These are phyloP conservation scores for Drosophila neonasuta DNA, from an alignment of 2,888 invertebrate species.

Conservation along the genomic window DNA sequence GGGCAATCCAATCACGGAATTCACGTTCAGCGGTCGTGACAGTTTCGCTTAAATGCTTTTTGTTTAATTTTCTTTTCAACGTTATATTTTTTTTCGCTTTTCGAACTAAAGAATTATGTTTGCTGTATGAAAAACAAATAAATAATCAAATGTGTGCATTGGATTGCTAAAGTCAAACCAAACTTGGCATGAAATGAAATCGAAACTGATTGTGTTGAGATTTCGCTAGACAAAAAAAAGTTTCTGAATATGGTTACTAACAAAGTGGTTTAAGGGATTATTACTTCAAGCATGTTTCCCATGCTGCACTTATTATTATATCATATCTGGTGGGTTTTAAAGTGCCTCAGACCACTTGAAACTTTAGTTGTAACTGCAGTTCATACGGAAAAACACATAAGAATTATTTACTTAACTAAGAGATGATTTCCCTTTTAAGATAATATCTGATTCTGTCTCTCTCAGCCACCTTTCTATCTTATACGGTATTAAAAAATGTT, in stretches of 20 bases:
- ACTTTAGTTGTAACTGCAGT: not conserved
- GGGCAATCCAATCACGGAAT: constrained; percentile 76
- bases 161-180: constrained; percentile 22
- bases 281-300: not conserved
- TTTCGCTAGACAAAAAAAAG: not conserved
- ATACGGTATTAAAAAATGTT: not conserved
- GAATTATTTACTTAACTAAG: not conserved
- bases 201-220: constrained; percentile 30
- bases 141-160: constrained; percentile 44
- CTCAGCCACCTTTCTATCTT: not conserved
- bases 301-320: constrained; percentile 6
- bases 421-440: too few species aligned
- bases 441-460: too few species aligned
- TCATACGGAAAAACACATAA: not conserved
- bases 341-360: not conserved
- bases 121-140: constrained; percentile 53
- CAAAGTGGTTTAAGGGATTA: not conserved
- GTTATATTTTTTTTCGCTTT: constrained; percentile 19
- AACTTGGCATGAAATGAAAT: constrained; percentile 17
- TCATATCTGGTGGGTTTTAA: not conserved
- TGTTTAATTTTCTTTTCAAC: constrained; percentile 50
- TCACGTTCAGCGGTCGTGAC: constrained; percentile 72
- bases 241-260: not conserved
- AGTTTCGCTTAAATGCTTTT: constrained; percentile 71
- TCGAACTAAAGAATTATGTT: constrained; percentile 55